These are phyloP conservation scores for Chaenogobius annularis DNA, from an alignment of 2,113 vertebrate species.

Conservation along the genomic window DNA sequence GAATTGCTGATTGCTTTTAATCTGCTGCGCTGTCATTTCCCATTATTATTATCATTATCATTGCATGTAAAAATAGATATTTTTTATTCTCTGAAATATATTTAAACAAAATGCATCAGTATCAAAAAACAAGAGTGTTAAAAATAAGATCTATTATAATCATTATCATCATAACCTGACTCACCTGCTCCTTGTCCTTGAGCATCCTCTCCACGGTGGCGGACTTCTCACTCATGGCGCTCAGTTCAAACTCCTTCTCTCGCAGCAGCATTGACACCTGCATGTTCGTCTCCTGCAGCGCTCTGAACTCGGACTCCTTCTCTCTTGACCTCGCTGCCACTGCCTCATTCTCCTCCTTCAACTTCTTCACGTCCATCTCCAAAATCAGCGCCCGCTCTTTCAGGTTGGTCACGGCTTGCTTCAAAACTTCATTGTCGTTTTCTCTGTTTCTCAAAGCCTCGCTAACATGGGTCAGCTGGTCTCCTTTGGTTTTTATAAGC, in stretches of 20 bases:
- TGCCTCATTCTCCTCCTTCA: slow-evolving; percentile 93
- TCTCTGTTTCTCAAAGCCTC: slow-evolving; percentile 88
- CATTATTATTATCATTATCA: too few relatives aligned
- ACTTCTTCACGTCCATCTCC: slow-evolving; percentile 86
- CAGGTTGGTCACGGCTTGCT: slow-evolving; percentile 95
- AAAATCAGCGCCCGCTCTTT: slow-evolving; percentile 90
- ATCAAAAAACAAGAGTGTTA: too few relatives aligned
- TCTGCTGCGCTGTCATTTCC: too few relatives aligned
- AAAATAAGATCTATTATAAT: too few relatives aligned
- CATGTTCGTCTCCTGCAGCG: slow-evolving; percentile 96
- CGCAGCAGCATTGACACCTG: slow-evolving; percentile 93
- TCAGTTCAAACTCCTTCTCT: slow-evolving; percentile 92
- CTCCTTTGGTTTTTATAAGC: slow-evolving; percentile 93
- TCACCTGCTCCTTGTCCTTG: slow-evolving; percentile 92
- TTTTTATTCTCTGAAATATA: too few relatives aligned
- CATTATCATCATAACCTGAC: neutral
- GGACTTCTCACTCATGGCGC: slow-evolving; percentile 87
- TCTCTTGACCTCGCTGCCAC: slow-evolving; percentile 79
- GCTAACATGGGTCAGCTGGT: slow-evolving; percentile 84
- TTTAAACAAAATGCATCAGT: too few relatives aligned
- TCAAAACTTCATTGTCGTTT: slow-evolving; percentile 92
- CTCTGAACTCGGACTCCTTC: slow-evolving; percentile 92
- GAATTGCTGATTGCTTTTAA: too few relatives aligned
- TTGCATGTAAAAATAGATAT: too few relatives aligned
- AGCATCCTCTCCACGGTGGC: slow-evolving; percentile 89